Evolutionary conservation across 2,113 vertebrate species (phyloP).

Genomic region (Blennius ocellaris): DNA sequence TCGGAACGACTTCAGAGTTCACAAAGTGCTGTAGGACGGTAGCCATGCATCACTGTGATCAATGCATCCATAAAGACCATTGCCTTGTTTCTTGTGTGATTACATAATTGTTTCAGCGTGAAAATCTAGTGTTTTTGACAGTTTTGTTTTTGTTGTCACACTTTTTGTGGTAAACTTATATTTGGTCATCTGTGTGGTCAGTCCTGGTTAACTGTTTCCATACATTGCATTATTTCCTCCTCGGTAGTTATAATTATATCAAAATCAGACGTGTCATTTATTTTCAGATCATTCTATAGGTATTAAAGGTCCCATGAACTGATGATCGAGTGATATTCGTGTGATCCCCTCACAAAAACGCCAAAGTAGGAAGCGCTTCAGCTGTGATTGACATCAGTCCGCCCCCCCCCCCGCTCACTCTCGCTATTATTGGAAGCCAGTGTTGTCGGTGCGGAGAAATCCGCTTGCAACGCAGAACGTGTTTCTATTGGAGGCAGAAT

Average conservation of each 20-base stretch:
- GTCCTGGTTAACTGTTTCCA: background rate
- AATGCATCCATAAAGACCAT: slow-evolving; percentile 20
- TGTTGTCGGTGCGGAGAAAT: too few relatives aligned
- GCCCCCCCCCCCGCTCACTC: too few relatives aligned
- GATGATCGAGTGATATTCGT: too few relatives aligned
- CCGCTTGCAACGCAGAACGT: too few relatives aligned
- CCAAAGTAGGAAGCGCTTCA: too few relatives aligned
- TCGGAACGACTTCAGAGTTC: background rate
- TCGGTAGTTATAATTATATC: slow-evolving; percentile 33
- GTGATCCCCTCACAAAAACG: too few relatives aligned
- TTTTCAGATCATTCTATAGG: slow-evolving; percentile 21
- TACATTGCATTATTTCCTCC: background rate
- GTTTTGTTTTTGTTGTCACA: slow-evolving; percentile 49
- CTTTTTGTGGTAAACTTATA: slow-evolving; percentile 34
- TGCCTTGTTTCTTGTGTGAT: background rate
- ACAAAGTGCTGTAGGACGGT: slow-evolving; percentile 31
- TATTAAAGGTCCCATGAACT: too few relatives aligned
- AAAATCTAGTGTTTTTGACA: slow-evolving; percentile 45
- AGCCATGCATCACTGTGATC: slow-evolving; percentile 37
- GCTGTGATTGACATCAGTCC: too few relatives aligned
- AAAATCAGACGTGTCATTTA: slow-evolving; percentile 33
- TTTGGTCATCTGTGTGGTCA: slow-evolving; percentile 33
- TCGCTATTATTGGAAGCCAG: too few relatives aligned
- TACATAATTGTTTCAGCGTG: slow-evolving; percentile 29
- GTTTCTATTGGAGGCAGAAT: too few relatives aligned